Evolutionary conservation across 2,797 vertebrate species (phyloP), one percentile per base, ranked within the genome.

Genomic region (Hyperoplus lanceolatus): DNA sequence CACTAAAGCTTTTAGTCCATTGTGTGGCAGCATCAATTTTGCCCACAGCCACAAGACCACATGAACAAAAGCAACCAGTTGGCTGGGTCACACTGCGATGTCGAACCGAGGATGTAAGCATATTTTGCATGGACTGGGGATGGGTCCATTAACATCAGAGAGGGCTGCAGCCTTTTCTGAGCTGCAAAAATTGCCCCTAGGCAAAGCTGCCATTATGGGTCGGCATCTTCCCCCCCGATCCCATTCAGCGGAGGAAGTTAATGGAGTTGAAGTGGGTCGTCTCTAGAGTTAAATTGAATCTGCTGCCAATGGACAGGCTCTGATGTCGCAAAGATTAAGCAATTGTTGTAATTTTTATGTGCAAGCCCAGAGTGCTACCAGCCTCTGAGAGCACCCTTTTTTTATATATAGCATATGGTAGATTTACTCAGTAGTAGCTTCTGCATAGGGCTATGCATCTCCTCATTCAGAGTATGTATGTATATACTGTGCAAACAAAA

Each of bases 211-310:
- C 84, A 89, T 93, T 92, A 83, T 85, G 77, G 74, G 72, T 62
- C 86, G 36, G 85, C 92, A 92, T 90, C 85, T 87, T 83, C 72
- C 70, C 84, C 84, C 84, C 84, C 36, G 79, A 83, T 88, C 80
- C 84, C 73, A 91, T 93, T 94, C 88, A 92, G 89, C 81, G 82
- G 64, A 77, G 86, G 57, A 91, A 87, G 87, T 92, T 93, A 93
- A 93, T 94, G 91, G 90, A 89, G 69, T 90, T 91, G 81, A 92
- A 94, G 88, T 91, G 90, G 90, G 91, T 92, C 75, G 55, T 89
- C 89, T 89, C 89, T 82, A 45, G 56, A 91, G 85, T 90, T 78
- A 85, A 92, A 91, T 84, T 85, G 79, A 93, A 90, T 89, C 75
- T 70, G 74, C 77, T 86, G 72, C 73, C 89, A 77, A 85, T 84